Evolutionary conservation across 1,140 invertebrate genomes (phyloP).

Genomic region (Cecropterus lyciades): DNA sequence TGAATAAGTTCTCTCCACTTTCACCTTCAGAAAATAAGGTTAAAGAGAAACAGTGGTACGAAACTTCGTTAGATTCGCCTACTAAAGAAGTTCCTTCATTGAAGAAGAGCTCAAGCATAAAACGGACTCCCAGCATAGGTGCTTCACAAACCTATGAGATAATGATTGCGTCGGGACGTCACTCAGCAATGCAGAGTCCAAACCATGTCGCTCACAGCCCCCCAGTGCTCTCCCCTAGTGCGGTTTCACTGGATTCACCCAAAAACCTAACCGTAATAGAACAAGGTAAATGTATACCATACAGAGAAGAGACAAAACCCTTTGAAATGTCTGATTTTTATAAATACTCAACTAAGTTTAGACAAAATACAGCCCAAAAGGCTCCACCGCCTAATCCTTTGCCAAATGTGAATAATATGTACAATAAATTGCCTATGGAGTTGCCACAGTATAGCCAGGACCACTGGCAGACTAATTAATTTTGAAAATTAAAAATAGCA

Average conservation of each 20-base stretch:
- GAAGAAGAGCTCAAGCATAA: slow-evolving; percentile 71
- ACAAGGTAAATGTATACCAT: slow-evolving; percentile 94
- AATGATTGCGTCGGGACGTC: slow-evolving; percentile 71
- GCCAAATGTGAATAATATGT: slow-evolving; percentile 53
- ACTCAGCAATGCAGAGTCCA: slow-evolving; percentile 74
- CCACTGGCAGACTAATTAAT: slow-evolving; percentile 63
- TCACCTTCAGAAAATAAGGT: slow-evolving; percentile 69
- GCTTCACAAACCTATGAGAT: slow-evolving; percentile 76
- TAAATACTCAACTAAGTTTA: slow-evolving; percentile 97
- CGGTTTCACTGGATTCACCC: slow-evolving; percentile 89
- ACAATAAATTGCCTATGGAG: slow-evolving; percentile 71
- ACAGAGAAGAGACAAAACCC: slow-evolving; percentile 96
- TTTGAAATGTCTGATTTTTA: slow-evolving; percentile 99
- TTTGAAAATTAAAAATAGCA: background rate
- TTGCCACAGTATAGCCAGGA: slow-evolving; percentile 68
- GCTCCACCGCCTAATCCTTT: slow-evolving; percentile 46
- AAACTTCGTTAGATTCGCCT: slow-evolving; percentile 88
- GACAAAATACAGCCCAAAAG: slow-evolving; percentile 85
- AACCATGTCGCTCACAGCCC: slow-evolving; percentile 67
- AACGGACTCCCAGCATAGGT: slow-evolving; percentile 75
- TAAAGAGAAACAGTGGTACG: slow-evolving; percentile 90
- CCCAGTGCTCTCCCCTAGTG: slow-evolving; percentile 69
- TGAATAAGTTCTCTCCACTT: slow-evolving; percentile 73
- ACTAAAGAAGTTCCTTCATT: slow-evolving; percentile 69
- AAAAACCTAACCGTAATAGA: slow-evolving; percentile 94